These are phyloP conservation scores for Allophyes oxyacanthae DNA, from an alignment of 2,888 invertebrate genomes.

Conservation along the genomic window DNA sequence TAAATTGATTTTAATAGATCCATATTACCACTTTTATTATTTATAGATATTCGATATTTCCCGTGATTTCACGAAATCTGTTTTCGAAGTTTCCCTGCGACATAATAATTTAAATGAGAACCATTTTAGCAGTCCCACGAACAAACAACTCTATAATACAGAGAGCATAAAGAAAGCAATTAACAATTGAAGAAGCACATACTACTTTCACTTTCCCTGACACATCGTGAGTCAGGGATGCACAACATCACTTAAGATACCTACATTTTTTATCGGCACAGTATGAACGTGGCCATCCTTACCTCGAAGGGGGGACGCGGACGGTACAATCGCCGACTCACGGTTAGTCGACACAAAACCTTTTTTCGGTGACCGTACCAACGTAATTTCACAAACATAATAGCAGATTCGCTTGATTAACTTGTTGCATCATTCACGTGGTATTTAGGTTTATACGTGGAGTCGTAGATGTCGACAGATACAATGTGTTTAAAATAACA, in stretches of 20 bases:
- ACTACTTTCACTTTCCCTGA: no score
- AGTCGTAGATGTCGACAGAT: not conserved
- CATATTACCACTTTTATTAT: no score
- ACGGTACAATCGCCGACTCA: conserved; percentile 9
- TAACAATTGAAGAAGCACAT: no score
- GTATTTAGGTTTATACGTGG: not conserved
- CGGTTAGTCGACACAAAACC: conserved; percentile 1
- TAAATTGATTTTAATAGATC: no score
- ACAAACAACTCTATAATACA: no score
- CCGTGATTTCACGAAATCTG: no score
- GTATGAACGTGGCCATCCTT: not conserved
- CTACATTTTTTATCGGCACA: not conserved
- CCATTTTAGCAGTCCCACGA: no score
- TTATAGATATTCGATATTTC: no score
- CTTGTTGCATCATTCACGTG: conserved; percentile 34
- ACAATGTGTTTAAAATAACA: not conserved
- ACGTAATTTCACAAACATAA: conserved; percentile 10
- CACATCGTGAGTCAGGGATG: no score
- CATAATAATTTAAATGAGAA: no score
- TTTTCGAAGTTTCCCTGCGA: no score
- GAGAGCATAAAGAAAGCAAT: no score
- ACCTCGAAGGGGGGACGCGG: not conserved
- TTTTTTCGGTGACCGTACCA: conserved; percentile 4
- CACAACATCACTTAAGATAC: not conserved
- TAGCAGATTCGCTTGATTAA: conserved; percentile 11